These are phyloP conservation scores for Dorcus parallelipipedus DNA, from an alignment of 2,888 invertebrate species.

Conservation along the genomic window DNA sequence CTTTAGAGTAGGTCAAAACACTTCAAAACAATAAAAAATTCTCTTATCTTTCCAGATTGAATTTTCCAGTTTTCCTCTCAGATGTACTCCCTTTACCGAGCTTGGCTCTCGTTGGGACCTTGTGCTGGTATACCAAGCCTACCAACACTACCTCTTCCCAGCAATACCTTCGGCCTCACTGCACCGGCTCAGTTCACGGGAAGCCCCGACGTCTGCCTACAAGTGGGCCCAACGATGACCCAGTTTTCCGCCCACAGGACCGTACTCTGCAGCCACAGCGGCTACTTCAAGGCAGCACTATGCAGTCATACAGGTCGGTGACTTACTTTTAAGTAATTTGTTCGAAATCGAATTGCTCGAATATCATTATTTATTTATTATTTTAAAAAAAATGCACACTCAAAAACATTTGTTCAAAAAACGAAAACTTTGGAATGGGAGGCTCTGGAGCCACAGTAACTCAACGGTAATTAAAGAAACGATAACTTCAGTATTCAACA, in stretches of 20 bases:
- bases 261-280: slow-evolving; percentile 66
- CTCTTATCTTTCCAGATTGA: neutral
- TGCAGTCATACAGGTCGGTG: slow-evolving; percentile 38
- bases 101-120: slow-evolving; percentile 47
- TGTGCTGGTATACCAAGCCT: slow-evolving; percentile 26
- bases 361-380: no score
- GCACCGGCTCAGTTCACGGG: slow-evolving; percentile 21
- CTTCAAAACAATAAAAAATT: neutral
- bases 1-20: neutral
- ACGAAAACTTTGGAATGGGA: no score
- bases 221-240: slow-evolving; percentile 60
- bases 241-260: slow-evolving; percentile 67
- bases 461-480: no score
- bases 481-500: no score
- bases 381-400: no score
- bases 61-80: neutral
- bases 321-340: neutral
- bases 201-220: slow-evolving; percentile 59
- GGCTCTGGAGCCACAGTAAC: no score
- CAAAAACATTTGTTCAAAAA: no score
- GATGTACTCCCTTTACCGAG: slow-evolving; percentile 51
- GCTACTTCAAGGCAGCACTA: slow-evolving; percentile 67
- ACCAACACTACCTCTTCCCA: slow-evolving; percentile 18
- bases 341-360: neutral
- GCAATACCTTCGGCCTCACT: slow-evolving; percentile 15